Base-by-base conservation (phyloP, 2,797 vertebrate genomes). In the Salarias fasciatus region DNA sequence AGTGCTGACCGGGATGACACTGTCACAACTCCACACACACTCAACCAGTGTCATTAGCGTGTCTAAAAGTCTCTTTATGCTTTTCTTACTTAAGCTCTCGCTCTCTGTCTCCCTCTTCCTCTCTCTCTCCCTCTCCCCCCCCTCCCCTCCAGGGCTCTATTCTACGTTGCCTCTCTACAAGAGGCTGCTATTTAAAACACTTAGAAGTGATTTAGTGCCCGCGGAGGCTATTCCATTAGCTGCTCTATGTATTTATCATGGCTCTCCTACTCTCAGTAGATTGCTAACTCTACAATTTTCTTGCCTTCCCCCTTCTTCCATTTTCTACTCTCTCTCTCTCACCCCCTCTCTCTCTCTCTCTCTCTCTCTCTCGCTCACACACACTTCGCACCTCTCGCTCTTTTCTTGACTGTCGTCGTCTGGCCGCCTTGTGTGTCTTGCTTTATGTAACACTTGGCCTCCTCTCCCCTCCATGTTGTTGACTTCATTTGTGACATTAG, bases 141-240 rank as follows among this genome's bases (percentile, higher is more conserved):
- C 58, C 2, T 58, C 69, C 59, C 72, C 86, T 72, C 62, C 73
- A 74, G 75, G 72, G 77, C 75, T 73, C 70, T 55, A 53, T 79
- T 80, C 67, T 42, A 53, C 50, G 60, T 77, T 79, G 69, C 69
- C 68, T 78, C 59, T 73, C 68, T 53, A 64, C 76, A 64, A 85
- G 79, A 80, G 69, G 79, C 86, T 87, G 82, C 86, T 87, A 85
- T 90, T 88, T 89, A 86, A 91, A 89, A 90, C 89, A 91, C 87
- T 91, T 89, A 90, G 77, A 82, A 69, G 85, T 87, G 88, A 90
- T 91, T 90, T 90, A 89, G 80, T 83, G 83, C 80, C 86, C 81
- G 67, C 69, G 2, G 85, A 89, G 80, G 79, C 86, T 73, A 56
- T 86, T 91, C 88, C 87, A 90, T 91, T 90, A 90, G 88, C 79